Conservation (phyloP, 2,888 invertebrate species). For the Lasius fuliginosus region DNA sequence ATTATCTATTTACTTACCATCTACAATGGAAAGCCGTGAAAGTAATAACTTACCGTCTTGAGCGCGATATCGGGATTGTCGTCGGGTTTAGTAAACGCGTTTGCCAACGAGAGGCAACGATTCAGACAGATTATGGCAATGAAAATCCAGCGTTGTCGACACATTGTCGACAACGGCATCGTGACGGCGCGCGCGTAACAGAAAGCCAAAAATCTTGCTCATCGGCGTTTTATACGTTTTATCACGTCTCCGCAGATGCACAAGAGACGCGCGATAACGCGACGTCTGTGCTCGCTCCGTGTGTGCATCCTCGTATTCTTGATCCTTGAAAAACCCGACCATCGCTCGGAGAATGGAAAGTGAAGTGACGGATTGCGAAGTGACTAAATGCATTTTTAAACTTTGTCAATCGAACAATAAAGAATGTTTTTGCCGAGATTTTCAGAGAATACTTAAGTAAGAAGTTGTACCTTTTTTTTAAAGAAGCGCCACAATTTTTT, state of each 20-base stretch:
- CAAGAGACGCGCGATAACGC: slow-evolving; percentile 53
- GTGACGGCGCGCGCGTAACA: background rate
- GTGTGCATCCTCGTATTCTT: slow-evolving; percentile 47
- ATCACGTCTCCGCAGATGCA: background rate
- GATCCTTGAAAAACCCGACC: slow-evolving; percentile 48
- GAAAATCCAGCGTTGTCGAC: slow-evolving; percentile 19
- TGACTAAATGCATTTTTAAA: background rate
- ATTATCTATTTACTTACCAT: background rate
- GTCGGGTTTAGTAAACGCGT: slow-evolving; percentile 7
- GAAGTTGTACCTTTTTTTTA: background rate
- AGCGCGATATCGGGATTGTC: slow-evolving; percentile 49
- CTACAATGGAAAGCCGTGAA: background rate
- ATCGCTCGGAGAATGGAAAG: slow-evolving; percentile 61
- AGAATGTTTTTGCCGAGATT: background rate
- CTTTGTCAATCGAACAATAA: background rate
- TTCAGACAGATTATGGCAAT: slow-evolving; percentile 10
- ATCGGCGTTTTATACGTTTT: slow-evolving; percentile 60
- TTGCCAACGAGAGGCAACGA: background rate
- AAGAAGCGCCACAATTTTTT: background rate
- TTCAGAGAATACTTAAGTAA: background rate
- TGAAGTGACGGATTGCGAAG: slow-evolving; percentile 44
- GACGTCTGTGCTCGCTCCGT: slow-evolving; percentile 31
- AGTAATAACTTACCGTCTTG: slow-evolving; percentile 58
- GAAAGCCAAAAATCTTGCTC: slow-evolving; percentile 43
- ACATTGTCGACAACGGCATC: slow-evolving; percentile 44